Base-by-base conservation (phyloP, 1,140 invertebrate genomes). In the Drosophila arizonae region DNA sequence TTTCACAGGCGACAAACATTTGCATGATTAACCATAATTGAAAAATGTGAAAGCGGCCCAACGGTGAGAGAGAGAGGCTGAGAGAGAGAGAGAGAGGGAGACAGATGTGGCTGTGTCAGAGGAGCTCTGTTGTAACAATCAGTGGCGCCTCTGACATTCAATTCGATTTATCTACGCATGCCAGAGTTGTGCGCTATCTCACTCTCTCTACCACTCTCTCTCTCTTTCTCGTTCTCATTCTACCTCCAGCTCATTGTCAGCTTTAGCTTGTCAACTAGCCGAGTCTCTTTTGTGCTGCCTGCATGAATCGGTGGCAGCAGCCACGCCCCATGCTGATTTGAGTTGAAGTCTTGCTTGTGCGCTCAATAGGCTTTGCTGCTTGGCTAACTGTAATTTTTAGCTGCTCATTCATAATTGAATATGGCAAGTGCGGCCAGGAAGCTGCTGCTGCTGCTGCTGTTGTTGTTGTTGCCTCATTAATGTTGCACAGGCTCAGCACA, bases 11-110 rank as follows among this genome's bases (percentile, higher is more conserved):
- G 82, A 87, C 82, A 86, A 86, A 87, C 84, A 86, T 86, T 86
- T 86, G 84, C 82, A 86, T 86, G 82, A 86, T 86, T 86, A 88
- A 86, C 84, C 82, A 88, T 86, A 88, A 86, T 86, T 86, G 84
- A 86, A 86, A 86, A 60, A 87, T 82, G 66, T 72, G 68, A 78
- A 81, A 87, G 78, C 69, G 66, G 24, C 39, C 58, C n/a, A 52
- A 56, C 36, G 33, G 72, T 69, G 66, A 69, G 72, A 24, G 52
- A 21, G 55, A 45, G 17, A 26, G 17, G 24, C 11, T 24, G 5
- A 33, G 52, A 36, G 33, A 52, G 10, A 39, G 39, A 54, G 13
- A 9, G 15, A 9, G 2, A n/a, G 43, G 2, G 13, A 62, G 21
- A 30, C n/a, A 24, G 65, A 8, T 51, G 24, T 28, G 43, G 51